These are phyloP conservation scores for Acrocephalus kingi DNA, from an alignment of 2,113 vertebrate species.

Conservation along the genomic window DNA sequence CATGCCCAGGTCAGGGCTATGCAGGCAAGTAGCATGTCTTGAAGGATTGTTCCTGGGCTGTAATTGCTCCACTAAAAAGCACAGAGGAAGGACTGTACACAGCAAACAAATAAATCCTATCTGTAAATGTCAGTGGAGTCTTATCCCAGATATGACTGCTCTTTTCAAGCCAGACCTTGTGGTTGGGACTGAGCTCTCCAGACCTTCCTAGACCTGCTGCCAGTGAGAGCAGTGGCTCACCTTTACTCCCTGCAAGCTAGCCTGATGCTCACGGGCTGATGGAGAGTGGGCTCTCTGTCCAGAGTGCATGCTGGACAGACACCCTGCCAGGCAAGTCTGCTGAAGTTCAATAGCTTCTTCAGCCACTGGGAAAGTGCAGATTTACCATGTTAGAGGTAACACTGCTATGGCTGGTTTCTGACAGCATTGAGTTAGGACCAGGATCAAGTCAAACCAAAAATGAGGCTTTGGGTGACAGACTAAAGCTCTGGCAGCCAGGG, in stretches of 20 bases:
- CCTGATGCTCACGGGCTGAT: fast-evolving
- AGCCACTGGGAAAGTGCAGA: fast-evolving
- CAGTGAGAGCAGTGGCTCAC: neutral
- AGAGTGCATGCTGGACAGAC: neutral
- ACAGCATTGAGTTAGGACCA: neutral
- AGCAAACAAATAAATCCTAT: neutral
- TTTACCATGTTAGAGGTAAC: neutral
- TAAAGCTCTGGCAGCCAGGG: neutral
- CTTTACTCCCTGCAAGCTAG: neutral
- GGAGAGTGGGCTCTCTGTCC: neutral
- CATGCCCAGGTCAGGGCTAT: neutral
- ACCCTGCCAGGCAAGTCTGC: neutral
- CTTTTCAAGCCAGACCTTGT: neutral
- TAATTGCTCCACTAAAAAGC: neutral
- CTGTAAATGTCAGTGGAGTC: neutral
- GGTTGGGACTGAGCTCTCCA: neutral
- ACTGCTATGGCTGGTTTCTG: neutral
- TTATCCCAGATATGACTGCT: neutral
- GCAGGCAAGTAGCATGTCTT: neutral
- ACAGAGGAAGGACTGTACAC: neutral
- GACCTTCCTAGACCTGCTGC: neutral
- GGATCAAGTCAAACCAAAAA: neutral
- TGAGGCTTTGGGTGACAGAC: neutral
- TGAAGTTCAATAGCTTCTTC: neutral
- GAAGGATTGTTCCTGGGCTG: neutral